Evolutionary conservation across 2,888 invertebrate genomes (phyloP), one percentile per base, ranked within the genome.

Genomic region (Escarpia spicata): DNA sequence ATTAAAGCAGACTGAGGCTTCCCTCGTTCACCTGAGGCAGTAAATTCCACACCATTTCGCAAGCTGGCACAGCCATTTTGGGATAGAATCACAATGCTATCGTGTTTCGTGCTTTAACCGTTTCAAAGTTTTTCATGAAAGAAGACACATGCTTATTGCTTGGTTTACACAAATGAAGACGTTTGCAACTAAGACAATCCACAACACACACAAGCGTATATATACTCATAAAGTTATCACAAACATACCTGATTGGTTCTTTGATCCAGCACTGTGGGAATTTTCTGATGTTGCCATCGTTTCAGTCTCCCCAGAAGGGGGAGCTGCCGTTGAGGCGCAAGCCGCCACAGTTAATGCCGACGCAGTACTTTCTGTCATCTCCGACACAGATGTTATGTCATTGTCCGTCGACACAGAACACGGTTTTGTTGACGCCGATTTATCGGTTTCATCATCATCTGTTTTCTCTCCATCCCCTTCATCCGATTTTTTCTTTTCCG

Each of bases 291-390:
- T 75, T 26, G 26, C n/a, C n/a, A 2, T 75, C 26, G 26, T 75
- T 75, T 75, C 75, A 6, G 75, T 75, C 75, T 26, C 75, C 6
- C 75, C 75, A 26, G 75, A 6, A 75, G 75, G 26, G 19, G n/a
- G 75, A 9, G 52, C 52, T 52, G 52, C 52, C 3, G 52, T 52
- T 52, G 52, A 12, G 52, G 52, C 52, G 3, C 52, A 52, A 2
- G 2, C 12, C 75, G 75, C 75, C 75, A 75, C 75, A 75, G 75
- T 75, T 75, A 75, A 75, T 6, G 75, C 6, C 0, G 26, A 75
- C 26, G 6, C 19, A 19, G n/a, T n/a, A 75, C 75, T 75, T 75
- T 90, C 90, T 31, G 92, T 43, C 52, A 37, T 45, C 91, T 93
- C 12, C 75, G 75, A 75, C 26, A 26, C 75, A n/a, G 60, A 60